phyloP scores from a whole-genome alignment of 2,888 invertebrate genomes.

The Pasiphila rectangulata region DNA sequence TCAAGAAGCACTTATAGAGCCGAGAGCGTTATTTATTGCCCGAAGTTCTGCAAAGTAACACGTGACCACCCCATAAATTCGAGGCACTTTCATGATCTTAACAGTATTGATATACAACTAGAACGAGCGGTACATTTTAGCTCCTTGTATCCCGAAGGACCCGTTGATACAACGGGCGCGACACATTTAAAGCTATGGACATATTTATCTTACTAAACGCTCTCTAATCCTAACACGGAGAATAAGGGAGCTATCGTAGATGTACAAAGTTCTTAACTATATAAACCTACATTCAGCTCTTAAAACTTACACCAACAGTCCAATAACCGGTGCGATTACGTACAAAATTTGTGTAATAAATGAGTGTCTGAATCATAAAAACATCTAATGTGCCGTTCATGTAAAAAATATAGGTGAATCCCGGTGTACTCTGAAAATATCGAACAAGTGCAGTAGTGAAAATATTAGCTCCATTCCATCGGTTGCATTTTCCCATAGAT shows the following conservation, averaged over 20 bases:
- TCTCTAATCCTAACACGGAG: constrained; percentile 73
- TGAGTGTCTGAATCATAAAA: constrained; percentile 68
- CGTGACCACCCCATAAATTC: constrained; percentile 71
- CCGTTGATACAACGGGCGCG: constrained; percentile 78
- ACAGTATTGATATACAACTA: constrained; percentile 78
- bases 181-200: constrained; percentile 80
- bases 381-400: constrained; percentile 67
- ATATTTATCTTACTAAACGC: constrained; percentile 74
- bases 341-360: constrained; percentile 74
- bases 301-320: constrained; percentile 67
- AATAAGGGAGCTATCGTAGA: constrained; percentile 72
- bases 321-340: constrained; percentile 71
- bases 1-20: constrained; percentile 9
- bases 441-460: constrained; percentile 72
- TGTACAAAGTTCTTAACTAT: constrained; percentile 71
- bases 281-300: constrained; percentile 69
- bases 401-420: constrained; percentile 65
- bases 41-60: constrained; percentile 48
- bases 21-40: constrained; percentile 6
- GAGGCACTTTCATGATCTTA: constrained; percentile 80
- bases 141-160: constrained; percentile 67
- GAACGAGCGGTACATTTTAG: constrained; percentile 73
- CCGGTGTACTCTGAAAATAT: constrained; percentile 61
- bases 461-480: constrained; percentile 61
- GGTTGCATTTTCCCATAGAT: constrained; percentile 46